Conservation (phyloP, 1,140 invertebrate genomes). For the Brachionus calyciflorus region DNA sequence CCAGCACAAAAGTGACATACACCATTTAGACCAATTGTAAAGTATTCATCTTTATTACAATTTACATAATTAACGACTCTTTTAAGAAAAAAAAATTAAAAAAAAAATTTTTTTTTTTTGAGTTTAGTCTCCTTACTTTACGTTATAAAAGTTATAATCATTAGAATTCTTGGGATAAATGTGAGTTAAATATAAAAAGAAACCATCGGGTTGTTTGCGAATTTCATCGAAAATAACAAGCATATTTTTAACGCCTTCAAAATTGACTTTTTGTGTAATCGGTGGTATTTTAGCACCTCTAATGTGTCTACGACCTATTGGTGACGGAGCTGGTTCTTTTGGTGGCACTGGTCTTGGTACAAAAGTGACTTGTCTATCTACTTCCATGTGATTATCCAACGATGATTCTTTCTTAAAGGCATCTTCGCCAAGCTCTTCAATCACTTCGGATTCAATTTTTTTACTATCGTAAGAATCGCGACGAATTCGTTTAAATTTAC, state of each 20-base stretch:
- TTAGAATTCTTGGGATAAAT: slow-evolving; percentile 26
- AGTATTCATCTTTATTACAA: slow-evolving; percentile 45
- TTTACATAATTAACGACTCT: slow-evolving; percentile 42
- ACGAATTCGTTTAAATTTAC: slow-evolving; percentile 12
- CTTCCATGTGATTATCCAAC: not conserved
- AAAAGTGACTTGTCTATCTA: slow-evolving; percentile 1
- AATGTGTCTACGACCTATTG: not conserved
- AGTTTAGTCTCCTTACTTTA: not conserved
- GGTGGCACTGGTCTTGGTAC: slow-evolving; percentile 1
- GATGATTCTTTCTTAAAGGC: slow-evolving; percentile 15
- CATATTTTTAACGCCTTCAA: slow-evolving; percentile 22
- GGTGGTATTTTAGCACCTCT: slow-evolving; percentile 25
- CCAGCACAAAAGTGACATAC: slow-evolving; percentile 31
- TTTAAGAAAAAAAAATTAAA: not conserved
- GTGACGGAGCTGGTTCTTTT: not conserved
- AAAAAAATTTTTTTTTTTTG: not conserved
- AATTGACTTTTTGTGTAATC: slow-evolving; percentile 17
- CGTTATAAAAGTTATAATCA: slow-evolving; percentile 48
- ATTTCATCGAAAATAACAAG: slow-evolving; percentile 18
- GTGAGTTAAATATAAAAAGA: slow-evolving; percentile 47
- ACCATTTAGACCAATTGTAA: slow-evolving; percentile 43
- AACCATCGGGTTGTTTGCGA: not conserved
- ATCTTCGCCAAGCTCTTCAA: slow-evolving; percentile 18
- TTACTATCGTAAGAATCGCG: not conserved
- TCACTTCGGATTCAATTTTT: not conserved